These are phyloP conservation scores for Cyphomyrus plagiostoma DNA, from an alignment of 2,113 vertebrate species.

Conservation along the genomic window DNA sequence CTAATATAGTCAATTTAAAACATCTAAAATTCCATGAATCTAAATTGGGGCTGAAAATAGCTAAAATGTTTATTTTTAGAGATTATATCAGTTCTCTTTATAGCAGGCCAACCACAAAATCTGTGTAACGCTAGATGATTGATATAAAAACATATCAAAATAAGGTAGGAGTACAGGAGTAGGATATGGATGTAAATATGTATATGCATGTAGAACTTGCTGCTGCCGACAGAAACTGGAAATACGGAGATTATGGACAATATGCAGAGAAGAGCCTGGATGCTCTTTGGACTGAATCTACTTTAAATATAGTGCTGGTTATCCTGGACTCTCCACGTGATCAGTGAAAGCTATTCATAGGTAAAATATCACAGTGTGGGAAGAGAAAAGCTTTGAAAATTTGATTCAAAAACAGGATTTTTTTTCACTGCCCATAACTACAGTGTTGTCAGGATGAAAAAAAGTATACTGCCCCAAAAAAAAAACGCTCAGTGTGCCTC, in stretches of 20 bases:
- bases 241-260: not conserved
- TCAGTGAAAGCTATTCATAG: not conserved
- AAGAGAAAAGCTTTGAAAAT: not conserved
- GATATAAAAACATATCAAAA: not conserved
- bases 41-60: constrained; percentile 26
- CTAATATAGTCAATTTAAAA: constrained; percentile 56
- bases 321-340: not conserved
- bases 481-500: not conserved
- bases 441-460: not conserved
- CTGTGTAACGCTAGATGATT: constrained; percentile 29
- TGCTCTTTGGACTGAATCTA: constrained; percentile 2
- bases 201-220: not conserved
- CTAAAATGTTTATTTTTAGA: constrained; percentile 48
- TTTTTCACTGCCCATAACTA: not conserved
- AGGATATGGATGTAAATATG: not conserved
- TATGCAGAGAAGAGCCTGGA: not conserved
- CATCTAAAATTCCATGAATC: constrained; percentile 28
- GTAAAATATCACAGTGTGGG: constrained; percentile 2
- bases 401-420: not conserved
- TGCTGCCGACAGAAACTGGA: not conserved
- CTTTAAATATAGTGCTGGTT: not conserved
- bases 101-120: not conserved
- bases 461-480: not conserved
- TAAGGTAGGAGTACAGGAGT: not conserved
- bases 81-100: constrained; percentile 42